Conservation (phyloP, 2,888 invertebrate genomes). For the Harmothoe impar region DNA sequence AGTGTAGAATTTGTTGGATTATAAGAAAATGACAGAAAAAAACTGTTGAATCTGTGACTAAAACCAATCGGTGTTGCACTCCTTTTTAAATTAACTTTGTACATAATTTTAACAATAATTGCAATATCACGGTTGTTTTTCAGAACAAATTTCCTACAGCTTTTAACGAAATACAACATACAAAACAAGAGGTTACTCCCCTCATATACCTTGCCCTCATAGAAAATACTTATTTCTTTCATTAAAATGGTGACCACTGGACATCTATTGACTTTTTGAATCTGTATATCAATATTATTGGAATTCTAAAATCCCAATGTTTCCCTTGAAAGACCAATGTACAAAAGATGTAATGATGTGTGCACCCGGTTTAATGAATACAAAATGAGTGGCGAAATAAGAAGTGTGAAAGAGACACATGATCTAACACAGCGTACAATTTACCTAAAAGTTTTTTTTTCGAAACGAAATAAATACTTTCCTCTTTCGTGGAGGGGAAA, state of each 20-base stretch:
- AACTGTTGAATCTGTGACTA: neutral
- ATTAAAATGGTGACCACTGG: neutral
- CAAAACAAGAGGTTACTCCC: neutral
- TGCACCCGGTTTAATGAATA: no score
- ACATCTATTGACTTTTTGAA: neutral
- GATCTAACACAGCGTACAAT: neutral
- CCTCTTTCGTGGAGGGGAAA: neutral
- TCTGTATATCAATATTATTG: neutral
- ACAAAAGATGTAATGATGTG: no score
- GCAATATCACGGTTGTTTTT: constrained; percentile 15
- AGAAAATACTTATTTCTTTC: neutral
- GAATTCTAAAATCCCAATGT: neutral
- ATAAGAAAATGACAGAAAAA: neutral
- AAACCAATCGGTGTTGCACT: neutral
- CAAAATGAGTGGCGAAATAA: no score
- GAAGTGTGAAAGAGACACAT: no score
- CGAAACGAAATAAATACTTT: neutral
- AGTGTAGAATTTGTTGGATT: neutral
- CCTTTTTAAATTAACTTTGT: neutral
- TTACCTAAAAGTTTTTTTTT: neutral
- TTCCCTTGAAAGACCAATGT: no score
- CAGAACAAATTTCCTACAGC: neutral
- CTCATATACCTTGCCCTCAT: neutral
- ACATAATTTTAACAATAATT: constrained; percentile 14
- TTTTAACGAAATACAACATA: constrained; percentile 15